Conservation (phyloP, 2,888 invertebrate species). For the Cantharis rufa region DNA sequence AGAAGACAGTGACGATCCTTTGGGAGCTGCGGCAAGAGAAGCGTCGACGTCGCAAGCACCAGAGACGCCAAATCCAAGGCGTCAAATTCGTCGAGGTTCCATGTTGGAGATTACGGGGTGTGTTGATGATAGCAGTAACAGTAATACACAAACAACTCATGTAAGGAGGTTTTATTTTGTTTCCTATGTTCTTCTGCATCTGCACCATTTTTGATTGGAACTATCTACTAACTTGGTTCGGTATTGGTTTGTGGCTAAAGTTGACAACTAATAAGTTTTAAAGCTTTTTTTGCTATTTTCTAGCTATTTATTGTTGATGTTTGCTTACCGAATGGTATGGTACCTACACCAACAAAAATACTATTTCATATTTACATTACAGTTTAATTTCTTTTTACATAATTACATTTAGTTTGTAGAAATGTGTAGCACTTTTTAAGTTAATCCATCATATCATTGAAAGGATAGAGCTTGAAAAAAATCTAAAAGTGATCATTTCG, state of each 20-base stretch:
- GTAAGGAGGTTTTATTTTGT: constrained; percentile 44
- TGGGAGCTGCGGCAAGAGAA: constrained; percentile 46
- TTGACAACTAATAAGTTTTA: constrained; percentile 22
- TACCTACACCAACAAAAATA: background rate
- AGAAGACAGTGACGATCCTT: constrained; percentile 58
- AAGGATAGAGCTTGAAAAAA: background rate
- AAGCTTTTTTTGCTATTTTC: background rate
- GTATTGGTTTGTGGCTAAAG: constrained; percentile 26
- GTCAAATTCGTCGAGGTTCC: constrained; percentile 76
- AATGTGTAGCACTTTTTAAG: background rate
- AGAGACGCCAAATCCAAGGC: constrained; percentile 64
- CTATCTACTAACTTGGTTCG: constrained; percentile 17
- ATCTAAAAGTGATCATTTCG: background rate
- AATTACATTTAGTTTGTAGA: background rate
- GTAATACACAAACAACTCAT: constrained; percentile 44
- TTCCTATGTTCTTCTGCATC: constrained; percentile 28
- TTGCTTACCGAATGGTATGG: background rate
- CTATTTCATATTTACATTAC: background rate
- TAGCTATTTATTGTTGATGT: background rate
- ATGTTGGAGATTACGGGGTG: constrained; percentile 82
- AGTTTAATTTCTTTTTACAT: background rate
- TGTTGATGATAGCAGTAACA: constrained; percentile 52
- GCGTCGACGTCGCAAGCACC: constrained; percentile 63
- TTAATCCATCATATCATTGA: background rate
- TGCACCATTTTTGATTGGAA: constrained; percentile 27